Percentiles rank a stretch among this genome's conserved stretches.
Conservation (phyloP, 2,113 vertebrate genomes). For the Macrotis lagotis region DNA sequence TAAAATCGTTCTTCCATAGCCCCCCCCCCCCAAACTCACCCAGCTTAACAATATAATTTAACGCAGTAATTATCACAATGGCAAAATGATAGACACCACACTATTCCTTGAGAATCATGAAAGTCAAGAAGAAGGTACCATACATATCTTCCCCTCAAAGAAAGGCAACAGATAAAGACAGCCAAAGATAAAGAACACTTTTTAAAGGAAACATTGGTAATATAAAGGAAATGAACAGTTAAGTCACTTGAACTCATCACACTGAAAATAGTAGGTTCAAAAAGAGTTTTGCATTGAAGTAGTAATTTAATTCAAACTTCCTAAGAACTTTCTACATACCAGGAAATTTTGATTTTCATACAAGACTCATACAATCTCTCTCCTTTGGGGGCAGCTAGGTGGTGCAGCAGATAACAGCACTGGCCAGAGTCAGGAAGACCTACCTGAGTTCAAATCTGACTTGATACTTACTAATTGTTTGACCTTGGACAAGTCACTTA, state of each 20-base stretch:
- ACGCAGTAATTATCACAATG: constrained; percentile 81
- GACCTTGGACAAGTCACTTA: too few species aligned
- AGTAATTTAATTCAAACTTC: constrained; percentile 56
- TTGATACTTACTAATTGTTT: too few species aligned
- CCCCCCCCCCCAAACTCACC: constrained; percentile 59
- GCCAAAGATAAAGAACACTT: neutral
- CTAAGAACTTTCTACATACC: neutral
- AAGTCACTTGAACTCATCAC: neutral
- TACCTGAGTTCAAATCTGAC: too few species aligned
- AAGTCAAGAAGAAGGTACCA: constrained; percentile 76
- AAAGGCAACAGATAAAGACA: constrained; percentile 28
- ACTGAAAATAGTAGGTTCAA: constrained; percentile 39
- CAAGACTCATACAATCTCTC: neutral
- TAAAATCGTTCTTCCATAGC: constrained; percentile 44
- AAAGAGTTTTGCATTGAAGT: neutral
- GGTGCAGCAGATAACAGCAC: too few species aligned
- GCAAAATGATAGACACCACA: constrained; percentile 77
- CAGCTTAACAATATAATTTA: constrained; percentile 78
- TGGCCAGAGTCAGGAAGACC: too few species aligned
- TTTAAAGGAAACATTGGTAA: constrained; percentile 24
- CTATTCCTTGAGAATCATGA: constrained; percentile 69
- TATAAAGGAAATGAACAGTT: constrained; percentile 11
- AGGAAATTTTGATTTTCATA: neutral
- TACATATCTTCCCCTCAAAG: constrained; percentile 64
- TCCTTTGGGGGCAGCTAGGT: too few species aligned